phyloP scores from a whole-genome alignment of 2,888 invertebrate species.

The Epicampocera succincta region DNA sequence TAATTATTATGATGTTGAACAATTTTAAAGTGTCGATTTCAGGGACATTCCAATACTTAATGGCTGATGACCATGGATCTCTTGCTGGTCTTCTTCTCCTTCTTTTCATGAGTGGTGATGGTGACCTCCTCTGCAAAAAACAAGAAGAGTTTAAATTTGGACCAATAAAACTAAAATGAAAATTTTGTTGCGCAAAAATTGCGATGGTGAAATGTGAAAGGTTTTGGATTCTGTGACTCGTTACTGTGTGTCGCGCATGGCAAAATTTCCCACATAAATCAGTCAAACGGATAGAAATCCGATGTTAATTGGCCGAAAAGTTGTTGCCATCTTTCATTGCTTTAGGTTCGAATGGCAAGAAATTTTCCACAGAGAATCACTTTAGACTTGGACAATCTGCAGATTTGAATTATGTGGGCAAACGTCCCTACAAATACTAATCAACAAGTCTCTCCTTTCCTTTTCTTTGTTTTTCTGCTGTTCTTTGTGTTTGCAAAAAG shows the following conservation, averaged over 20 bases:
- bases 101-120: slow-evolving; percentile 79
- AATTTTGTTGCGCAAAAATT: background rate
- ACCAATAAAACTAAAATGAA: background rate
- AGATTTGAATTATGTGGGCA: slow-evolving; percentile 23
- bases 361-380: slow-evolving; percentile 15
- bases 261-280: too few species aligned
- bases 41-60: slow-evolving; percentile 67
- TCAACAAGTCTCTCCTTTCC: slow-evolving; percentile 1
- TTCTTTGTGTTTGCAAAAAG: background rate
- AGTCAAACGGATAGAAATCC: too few species aligned
- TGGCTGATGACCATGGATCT: slow-evolving; percentile 79
- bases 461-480: background rate
- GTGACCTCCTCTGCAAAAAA: slow-evolving; percentile 77
- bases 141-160: background rate
- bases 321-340: slow-evolving; percentile 1
- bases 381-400: slow-evolving; percentile 15
- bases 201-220: too few species aligned
- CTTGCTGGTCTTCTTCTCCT: slow-evolving; percentile 78
- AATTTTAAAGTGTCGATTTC: too few species aligned
- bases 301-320: slow-evolving; percentile 27
- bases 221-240: too few species aligned
- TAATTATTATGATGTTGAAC: too few species aligned
- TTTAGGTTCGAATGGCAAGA: slow-evolving; percentile 1
- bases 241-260: too few species aligned
- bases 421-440: slow-evolving; percentile 7